These are phyloP conservation scores for Heliothis subflexa DNA, from an alignment of 1,140 invertebrate genomes.

Conservation along the genomic window DNA sequence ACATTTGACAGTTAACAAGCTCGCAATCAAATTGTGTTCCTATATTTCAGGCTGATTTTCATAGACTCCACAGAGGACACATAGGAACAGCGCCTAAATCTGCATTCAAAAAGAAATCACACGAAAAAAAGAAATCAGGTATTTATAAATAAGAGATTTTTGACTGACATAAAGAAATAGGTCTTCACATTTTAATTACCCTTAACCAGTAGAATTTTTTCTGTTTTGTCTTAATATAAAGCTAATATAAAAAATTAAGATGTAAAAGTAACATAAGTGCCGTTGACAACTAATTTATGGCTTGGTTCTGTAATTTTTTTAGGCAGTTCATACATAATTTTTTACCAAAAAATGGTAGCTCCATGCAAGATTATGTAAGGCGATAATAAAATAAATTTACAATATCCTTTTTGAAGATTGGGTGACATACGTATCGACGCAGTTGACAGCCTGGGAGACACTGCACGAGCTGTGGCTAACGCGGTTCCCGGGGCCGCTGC, in stretches of 20 bases:
- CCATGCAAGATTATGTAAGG: too few species aligned
- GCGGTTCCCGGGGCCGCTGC: constrained; percentile 89
- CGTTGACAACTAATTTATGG: too few species aligned
- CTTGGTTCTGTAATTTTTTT: too few species aligned
- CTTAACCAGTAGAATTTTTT: neutral
- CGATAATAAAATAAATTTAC: too few species aligned
- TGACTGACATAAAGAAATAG: neutral
- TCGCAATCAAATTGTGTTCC: neutral
- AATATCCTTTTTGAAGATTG: constrained; percentile 86
- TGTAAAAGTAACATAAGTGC: too few species aligned
- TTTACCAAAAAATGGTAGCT: too few species aligned
- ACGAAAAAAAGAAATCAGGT: constrained; percentile 66
- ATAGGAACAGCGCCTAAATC: constrained; percentile 79
- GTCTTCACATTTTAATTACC: too few species aligned
- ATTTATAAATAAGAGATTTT: constrained; percentile 11
- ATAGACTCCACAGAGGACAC: constrained; percentile 77
- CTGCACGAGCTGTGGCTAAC: constrained; percentile 90
- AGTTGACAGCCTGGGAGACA: constrained; percentile 89
- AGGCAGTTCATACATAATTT: too few species aligned
- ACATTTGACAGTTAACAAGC: too few species aligned
- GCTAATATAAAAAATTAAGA: neutral
- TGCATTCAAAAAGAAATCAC: constrained; percentile 69
- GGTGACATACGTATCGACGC: constrained; percentile 90
- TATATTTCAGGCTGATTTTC: constrained; percentile 76
- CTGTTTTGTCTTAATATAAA: too few species aligned